These are phyloP conservation scores for Conus canariensis DNA, from an alignment of 2,888 invertebrate species.

Conservation along the genomic window DNA sequence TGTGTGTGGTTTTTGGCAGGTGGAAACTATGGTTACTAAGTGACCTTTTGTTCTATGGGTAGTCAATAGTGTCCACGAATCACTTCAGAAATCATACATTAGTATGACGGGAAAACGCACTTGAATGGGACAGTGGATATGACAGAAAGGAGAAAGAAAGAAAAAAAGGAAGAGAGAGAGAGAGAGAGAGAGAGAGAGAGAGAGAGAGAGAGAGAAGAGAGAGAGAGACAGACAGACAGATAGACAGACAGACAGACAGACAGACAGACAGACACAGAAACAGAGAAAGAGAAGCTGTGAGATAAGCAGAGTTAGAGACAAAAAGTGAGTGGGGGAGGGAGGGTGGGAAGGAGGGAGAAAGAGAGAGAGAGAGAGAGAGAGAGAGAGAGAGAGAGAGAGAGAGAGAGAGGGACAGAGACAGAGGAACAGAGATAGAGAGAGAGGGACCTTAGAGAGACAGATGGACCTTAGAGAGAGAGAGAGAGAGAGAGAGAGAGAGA, in stretches of 20 bases:
- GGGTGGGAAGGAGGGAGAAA: neutral
- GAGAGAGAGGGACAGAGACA: conserved; percentile 2
- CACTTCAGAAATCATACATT: too few relatives aligned
- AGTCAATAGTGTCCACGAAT: too few relatives aligned
- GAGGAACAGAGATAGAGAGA: neutral
- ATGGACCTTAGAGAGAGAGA: too few relatives aligned
- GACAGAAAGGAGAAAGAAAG: too few relatives aligned
- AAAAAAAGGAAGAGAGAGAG: too few relatives aligned
- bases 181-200: neutral
- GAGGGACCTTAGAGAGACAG: too few relatives aligned
- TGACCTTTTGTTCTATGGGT: too few relatives aligned
- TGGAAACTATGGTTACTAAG: too few relatives aligned
- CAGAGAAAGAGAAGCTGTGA: neutral
- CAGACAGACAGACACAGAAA: neutral
- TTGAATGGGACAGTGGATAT: too few relatives aligned
- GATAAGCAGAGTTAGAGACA: neutral
- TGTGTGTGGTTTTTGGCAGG: too few relatives aligned
- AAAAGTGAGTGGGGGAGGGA: neutral
- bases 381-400: conserved; percentile 25
- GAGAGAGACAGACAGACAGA: neutral
- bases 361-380: conserved; percentile 23
- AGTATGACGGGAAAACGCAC: too few relatives aligned
- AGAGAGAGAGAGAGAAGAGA: neutral
- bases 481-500: too few relatives aligned
- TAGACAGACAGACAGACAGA: neutral